These are phyloP conservation scores for Embidobia sp. DNA, from an alignment of 2,888 invertebrate species.

Conservation along the genomic window DNA sequence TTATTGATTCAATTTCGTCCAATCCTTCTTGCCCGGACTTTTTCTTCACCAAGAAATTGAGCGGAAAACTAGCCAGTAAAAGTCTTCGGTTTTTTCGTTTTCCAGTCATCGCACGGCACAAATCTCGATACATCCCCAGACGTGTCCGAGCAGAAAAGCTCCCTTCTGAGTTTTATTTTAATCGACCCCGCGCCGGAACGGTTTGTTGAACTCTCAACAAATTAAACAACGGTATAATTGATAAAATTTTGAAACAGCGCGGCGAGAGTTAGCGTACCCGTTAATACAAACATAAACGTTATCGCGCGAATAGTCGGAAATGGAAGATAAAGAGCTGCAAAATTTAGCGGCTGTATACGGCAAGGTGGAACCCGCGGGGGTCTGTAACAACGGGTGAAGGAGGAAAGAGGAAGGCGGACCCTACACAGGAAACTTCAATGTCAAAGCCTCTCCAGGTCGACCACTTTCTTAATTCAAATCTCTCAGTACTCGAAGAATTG, in stretches of 20 bases:
- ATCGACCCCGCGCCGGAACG: background rate
- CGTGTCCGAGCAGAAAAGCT: conserved; percentile 27
- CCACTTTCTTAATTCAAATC: conserved; percentile 80
- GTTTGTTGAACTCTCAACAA: conserved; percentile 2
- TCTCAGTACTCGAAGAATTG: conserved; percentile 82
- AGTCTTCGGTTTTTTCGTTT: conserved; percentile 67
- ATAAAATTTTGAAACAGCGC: conserved; percentile 4
- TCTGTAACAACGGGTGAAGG: conserved; percentile 40
- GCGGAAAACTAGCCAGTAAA: conserved; percentile 77
- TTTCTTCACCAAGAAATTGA: conserved; percentile 71
- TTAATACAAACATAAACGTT: conserved; percentile 37
- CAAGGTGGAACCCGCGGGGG: conserved; percentile 25
- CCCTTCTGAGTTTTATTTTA: background rate
- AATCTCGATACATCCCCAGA: conserved; percentile 31
- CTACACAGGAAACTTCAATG: conserved; percentile 68
- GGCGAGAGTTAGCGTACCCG: background rate
- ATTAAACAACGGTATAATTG: conserved; percentile 1
- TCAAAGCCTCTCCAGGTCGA: conserved; percentile 71
- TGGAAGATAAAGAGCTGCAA: conserved; percentile 43
- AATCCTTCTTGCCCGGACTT: conserved; percentile 74
- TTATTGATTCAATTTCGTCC: conserved; percentile 73
- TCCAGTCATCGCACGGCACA: conserved; percentile 45
- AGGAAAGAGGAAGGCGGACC: conserved; percentile 54
- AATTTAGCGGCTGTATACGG: conserved; percentile 15
- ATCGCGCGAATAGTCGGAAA: conserved; percentile 31